Base-by-base conservation (phyloP, 2,113 vertebrate species). In the Carlito syrichta region DNA sequence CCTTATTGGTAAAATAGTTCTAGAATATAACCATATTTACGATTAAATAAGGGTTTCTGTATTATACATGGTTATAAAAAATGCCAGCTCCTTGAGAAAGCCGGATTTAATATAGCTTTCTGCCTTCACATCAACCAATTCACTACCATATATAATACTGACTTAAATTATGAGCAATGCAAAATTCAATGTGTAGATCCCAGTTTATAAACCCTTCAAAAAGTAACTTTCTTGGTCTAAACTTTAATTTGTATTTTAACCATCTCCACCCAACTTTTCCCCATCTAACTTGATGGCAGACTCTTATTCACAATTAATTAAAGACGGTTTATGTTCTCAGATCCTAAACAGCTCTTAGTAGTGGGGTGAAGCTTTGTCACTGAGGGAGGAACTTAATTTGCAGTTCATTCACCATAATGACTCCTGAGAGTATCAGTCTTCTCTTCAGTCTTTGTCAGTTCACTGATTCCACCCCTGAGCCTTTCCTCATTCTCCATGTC, bases 361-460 rank as follows among this genome's bases (percentile, higher is more conserved):
- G 38, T 91, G 1, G 19, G 2, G 6, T 6, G 13, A 4, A 0
- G 7, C 35, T 91, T 85, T 19, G 22, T 12, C 4, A 30, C 1
- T 25, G 32, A 3, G 5, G 12, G 8, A 43, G 3, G 10, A 19
- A 62, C 17, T 19, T 86, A 1, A 0, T 69, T 71, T 89, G 17
- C 23, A 13, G n/a, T 40, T 45, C 1, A 8, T 48, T 19, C 5
- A 11, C n/a, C 14, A 12, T 0, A 3, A 10, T 12, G 22, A 20
- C 8, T 52, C 45, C 6, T 30, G 17, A 84, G 12, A 86, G n/a
- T 3, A 8, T 86, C 0, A 27, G 2, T 32, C 7, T 38, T 48
- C 35, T 43, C 8, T 40, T 27, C 7, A 23, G 48, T 14, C 4
- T 78, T 83, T 32, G 9, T 90, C 20, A 30, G 0, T 22, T 77